Base-by-base conservation (phyloP, 2,888 invertebrate species). In the Hecatera dysodea region DNA sequence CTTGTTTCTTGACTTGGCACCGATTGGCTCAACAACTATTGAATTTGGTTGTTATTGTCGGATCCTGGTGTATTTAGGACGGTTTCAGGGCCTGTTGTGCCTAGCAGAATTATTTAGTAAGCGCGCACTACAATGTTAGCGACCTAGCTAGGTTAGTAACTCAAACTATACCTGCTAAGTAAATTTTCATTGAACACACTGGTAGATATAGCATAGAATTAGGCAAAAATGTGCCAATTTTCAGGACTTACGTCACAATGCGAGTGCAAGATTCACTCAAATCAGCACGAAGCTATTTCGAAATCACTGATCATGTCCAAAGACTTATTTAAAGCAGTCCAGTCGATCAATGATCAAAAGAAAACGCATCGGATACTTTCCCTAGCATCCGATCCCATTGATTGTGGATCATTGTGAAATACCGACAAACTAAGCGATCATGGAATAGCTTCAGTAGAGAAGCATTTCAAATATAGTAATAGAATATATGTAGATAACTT, bases 291-390 rank as follows among this genome's bases (percentile, higher is more conserved):
- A 6, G 5, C 15, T 4, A 46, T 29, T 33, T 33, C 24, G 9
- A 56, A 42, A 56, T 0, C 12, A 39, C 39, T 70, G 3, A 15
- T 27, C 12, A 39, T 6, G 1, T 50, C 19, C 1, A 2, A 55
- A 24, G 17, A 4, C 12, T 44, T n/a, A 22, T 36, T 19, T 19
- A 36, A 52, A 29, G n/a, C 2, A 52, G 11, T 46, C 1, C 9
- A 42, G 46, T 22, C n/a, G 22, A n/a, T 44, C 4, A 29, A 8
- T 27, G 29, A 48, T 71, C 46, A 53, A 48, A 77, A 48, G n/a
- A 62, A 72, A 76, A 61, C 11, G 11, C 36, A 52, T 42, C 44
- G 52, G 53, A 53, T 33, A 65, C 61, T 62, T 78, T 78, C 24
- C 7, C 36, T 39, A 44, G 17, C 57, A 48, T 78, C 52, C 29